Percentiles rank a stretch among this genome's conserved stretches.
Evolutionary conservation across 23 tunicate genomes (phyloP).

Genomic region (Trididemnum nubilum): DNA sequence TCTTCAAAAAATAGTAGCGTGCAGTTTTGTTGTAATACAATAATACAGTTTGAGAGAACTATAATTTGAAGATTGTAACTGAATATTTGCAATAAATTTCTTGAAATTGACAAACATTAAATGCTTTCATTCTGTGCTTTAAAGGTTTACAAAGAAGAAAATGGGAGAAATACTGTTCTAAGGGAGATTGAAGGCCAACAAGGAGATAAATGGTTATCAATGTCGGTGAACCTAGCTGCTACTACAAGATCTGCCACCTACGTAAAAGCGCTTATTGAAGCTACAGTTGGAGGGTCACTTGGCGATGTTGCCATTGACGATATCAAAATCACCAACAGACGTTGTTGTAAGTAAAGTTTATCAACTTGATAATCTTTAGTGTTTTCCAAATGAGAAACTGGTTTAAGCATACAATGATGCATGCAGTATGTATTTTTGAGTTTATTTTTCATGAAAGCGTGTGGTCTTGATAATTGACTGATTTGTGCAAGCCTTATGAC

Average conservation of each 20-base stretch:
- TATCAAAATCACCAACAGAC: slow-evolving; percentile 57
- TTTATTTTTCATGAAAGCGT: neutral
- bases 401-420: neutral
- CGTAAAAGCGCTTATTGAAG: slow-evolving; percentile 68
- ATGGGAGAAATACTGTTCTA: neutral
- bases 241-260: neutral
- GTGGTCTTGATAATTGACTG: too few relatives aligned
- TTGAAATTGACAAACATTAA: too few relatives aligned
- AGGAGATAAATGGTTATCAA: neutral
- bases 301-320: slow-evolving; percentile 97
- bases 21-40: too few relatives aligned
- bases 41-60: too few relatives aligned
- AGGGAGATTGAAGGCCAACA: neutral
- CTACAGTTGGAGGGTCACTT: slow-evolving; percentile 73
- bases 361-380: neutral
- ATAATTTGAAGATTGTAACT: too few relatives aligned
- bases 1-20: too few relatives aligned
- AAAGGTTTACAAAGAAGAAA: slow-evolving; percentile 32
- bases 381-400: neutral
- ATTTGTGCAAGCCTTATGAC: too few relatives aligned
- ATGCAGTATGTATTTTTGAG: too few relatives aligned
- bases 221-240: neutral
- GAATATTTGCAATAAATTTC: too few relatives aligned
- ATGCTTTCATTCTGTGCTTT: too few relatives aligned
- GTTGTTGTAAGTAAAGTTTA: slow-evolving; percentile 66